Evolutionary conservation across 2,797 vertebrate genomes (phyloP).

Genomic region (Artibeus jamaicensis): DNA sequence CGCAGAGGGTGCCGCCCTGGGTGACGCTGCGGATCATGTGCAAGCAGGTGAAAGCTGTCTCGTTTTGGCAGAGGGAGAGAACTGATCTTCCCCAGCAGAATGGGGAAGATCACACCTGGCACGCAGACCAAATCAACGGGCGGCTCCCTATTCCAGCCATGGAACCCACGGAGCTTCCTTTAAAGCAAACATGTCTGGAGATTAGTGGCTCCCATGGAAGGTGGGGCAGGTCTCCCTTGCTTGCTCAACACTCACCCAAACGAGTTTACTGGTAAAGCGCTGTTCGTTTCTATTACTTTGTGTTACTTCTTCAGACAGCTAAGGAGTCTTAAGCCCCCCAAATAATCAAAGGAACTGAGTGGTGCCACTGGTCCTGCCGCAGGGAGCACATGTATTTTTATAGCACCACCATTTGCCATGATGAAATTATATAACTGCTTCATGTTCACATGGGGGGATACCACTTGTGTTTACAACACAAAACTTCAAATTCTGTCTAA

Average conservation of each 20-base stretch:
- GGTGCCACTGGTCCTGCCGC: background rate
- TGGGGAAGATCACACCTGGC: background rate
- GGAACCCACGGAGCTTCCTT: background rate
- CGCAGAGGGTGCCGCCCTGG: background rate
- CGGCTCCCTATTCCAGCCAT: background rate
- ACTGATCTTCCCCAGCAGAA: background rate
- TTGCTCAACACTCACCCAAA: background rate
- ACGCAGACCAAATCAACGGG: fast-evolving
- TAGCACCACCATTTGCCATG: background rate
- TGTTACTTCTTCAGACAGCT: background rate
- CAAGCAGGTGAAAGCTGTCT: background rate
- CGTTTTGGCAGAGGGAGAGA: background rate
- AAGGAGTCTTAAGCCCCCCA: background rate
- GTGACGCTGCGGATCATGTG: background rate
- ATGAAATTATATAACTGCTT: background rate
- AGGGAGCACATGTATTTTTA: background rate
- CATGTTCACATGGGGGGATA: background rate
- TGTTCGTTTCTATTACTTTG: background rate
- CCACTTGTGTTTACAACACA: background rate
- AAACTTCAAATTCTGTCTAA: background rate
- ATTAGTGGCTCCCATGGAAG: background rate
- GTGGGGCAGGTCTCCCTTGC: background rate
- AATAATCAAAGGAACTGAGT: background rate
- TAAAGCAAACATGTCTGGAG: background rate
- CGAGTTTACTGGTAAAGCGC: background rate